Percentiles rank a stretch among this genome's conserved stretches.
Evolutionary conservation across 2,888 invertebrate genomes (phyloP).

Genomic region (Masnerella sp.): DNA sequence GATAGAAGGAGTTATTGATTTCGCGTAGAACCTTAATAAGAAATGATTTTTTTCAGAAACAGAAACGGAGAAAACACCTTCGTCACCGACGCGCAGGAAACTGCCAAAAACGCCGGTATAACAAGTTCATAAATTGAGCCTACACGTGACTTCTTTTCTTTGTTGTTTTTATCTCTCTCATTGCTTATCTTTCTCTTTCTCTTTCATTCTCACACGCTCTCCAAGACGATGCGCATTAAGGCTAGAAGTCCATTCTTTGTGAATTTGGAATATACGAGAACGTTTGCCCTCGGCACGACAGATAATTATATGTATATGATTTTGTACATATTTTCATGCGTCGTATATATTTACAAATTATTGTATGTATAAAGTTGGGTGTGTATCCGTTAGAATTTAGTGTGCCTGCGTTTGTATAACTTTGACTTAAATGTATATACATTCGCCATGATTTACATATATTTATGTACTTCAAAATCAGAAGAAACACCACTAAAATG

Average conservation of each 20-base stretch:
- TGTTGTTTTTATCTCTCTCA: constrained; percentile 79
- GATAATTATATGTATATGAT: constrained; percentile 59
- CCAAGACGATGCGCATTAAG: constrained; percentile 61
- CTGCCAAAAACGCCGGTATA: constrained; percentile 98
- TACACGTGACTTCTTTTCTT: constrained; percentile 81
- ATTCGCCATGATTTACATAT: too few species aligned
- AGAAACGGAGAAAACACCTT: constrained; percentile 91
- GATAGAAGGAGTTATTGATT: too few species aligned
- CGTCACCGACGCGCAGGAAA: constrained; percentile 95
- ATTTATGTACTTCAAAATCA: too few species aligned
- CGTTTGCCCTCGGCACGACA: constrained; percentile 59
- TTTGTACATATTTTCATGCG: constrained; percentile 60
- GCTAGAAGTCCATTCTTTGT: constrained; percentile 59
- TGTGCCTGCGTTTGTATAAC: constrained; percentile 61
- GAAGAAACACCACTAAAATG: constrained; percentile 51
- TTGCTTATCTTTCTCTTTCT: constrained; percentile 77
- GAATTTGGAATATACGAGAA: constrained; percentile 58
- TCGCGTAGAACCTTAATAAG: constrained; percentile 47
- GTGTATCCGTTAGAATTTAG: constrained; percentile 59
- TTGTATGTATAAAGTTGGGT: constrained; percentile 54
- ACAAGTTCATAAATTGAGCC: constrained; percentile 80
- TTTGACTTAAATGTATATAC: constrained; percentile 47
- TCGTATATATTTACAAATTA: constrained; percentile 54
- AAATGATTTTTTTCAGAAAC: constrained; percentile 82
- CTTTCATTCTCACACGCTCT: constrained; percentile 64